phyloP scores from a whole-genome alignment of 2,797 vertebrate species.

The Melanogrammus aeglefinus region DNA sequence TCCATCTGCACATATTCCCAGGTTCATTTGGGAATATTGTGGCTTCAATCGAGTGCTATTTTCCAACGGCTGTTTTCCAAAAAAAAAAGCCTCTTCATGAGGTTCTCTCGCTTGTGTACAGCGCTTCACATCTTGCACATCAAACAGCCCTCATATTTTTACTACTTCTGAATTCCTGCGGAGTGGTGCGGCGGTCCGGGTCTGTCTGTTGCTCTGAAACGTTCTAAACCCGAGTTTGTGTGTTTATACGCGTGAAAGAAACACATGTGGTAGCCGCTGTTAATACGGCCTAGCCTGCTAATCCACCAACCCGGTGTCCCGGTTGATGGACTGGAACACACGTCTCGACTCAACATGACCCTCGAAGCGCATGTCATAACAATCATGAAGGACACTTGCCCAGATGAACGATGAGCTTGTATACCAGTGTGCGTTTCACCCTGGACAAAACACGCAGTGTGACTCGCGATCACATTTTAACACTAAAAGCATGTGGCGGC shows the following conservation, averaged over 20 bases:
- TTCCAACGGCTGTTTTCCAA: slow-evolving; percentile 42
- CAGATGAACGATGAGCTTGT: neutral
- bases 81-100: slow-evolving; percentile 45
- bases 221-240: neutral
- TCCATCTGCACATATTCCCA: neutral
- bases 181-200: slow-evolving; percentile 50
- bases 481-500: too few species aligned
- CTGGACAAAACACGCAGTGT: neutral
- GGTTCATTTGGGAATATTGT: slow-evolving; percentile 26
- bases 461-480: neutral
- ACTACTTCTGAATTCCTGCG: slow-evolving; percentile 52
- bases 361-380: too few species aligned
- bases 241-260: neutral
- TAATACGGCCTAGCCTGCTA: neutral
- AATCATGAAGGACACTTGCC: too few species aligned
- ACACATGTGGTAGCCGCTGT: neutral
- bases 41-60: slow-evolving; percentile 35
- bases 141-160: slow-evolving; percentile 62
- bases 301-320: neutral
- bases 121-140: slow-evolving; percentile 67
- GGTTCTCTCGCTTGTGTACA: slow-evolving; percentile 48
- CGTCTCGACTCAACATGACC: too few species aligned
- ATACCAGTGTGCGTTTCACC: neutral
- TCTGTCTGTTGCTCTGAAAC: slow-evolving; percentile 34
- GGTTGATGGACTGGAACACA: neutral